Conservation (phyloP, 2,113 vertebrate genomes). For the Pontoporia blainvillei region DNA sequence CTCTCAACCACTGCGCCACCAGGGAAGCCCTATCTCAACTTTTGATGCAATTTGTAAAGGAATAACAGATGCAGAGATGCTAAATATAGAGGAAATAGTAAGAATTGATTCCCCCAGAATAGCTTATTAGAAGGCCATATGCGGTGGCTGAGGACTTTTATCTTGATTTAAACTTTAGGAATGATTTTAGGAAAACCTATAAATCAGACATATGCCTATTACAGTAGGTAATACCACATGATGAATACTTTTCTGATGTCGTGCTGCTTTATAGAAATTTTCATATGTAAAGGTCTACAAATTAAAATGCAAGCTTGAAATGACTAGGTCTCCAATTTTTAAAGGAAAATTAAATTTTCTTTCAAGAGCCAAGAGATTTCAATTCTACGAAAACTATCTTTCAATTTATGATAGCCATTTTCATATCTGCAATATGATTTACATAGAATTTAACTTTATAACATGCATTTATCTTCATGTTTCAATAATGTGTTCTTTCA, state of each 20-base stretch:
- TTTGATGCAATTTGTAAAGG: background rate
- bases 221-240: background rate
- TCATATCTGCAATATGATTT: background rate
- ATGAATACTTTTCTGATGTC: background rate
- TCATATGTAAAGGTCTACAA: background rate
- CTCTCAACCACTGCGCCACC: too few species aligned
- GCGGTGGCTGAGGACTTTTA: background rate
- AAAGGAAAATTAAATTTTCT: constrained; percentile 15
- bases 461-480: background rate
- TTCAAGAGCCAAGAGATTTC: background rate
- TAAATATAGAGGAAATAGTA: background rate
- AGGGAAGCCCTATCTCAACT: background rate
- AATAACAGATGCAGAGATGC: background rate
- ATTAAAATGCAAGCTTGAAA: constrained; percentile 21
- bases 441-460: background rate
- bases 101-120: background rate
- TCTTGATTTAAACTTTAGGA: background rate
- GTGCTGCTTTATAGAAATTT: background rate
- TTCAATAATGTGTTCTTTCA: background rate
- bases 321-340: background rate
- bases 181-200: background rate
- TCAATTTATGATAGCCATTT: background rate
- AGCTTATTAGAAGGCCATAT: background rate
- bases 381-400: background rate
- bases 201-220: background rate